Percentiles rank a stretch among this genome's conserved stretches.
Evolutionary conservation across 2,797 vertebrate species (phyloP).

Genomic region (Chaunax sp.): DNA sequence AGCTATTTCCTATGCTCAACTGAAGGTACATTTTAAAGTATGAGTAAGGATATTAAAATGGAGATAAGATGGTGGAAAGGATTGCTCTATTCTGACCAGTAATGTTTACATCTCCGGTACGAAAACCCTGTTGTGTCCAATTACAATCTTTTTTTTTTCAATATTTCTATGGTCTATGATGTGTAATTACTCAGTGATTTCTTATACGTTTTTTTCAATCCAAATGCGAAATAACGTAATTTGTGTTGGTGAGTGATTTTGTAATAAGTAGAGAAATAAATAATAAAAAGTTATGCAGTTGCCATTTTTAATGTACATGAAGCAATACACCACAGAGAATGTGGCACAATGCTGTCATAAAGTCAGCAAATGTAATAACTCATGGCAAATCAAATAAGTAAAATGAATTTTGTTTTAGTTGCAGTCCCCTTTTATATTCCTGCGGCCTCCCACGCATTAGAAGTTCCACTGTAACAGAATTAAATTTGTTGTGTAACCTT

Average conservation of each 20-base stretch:
- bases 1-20: neutral
- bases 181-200: neutral
- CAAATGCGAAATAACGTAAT: neutral
- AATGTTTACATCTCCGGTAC: neutral
- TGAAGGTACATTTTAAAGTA: constrained; percentile 29
- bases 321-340: neutral
- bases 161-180: neutral
- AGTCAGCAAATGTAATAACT: no score
- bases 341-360: no score
- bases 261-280: constrained; percentile 41
- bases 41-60: constrained; percentile 14
- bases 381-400: neutral
- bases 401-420: no score
- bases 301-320: neutral
- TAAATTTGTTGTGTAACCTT: no score
- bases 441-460: no score
- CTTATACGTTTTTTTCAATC: constrained; percentile 1
- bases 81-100: neutral
- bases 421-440: no score
- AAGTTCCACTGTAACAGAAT: no score
- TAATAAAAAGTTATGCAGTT: constrained; percentile 27
- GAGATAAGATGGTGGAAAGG: neutral
- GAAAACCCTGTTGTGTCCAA: neutral
- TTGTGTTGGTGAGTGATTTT: constrained; percentile 24
- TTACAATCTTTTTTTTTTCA: neutral